These are phyloP conservation scores for Procambarus virginalis DNA, from an alignment of 1,140 invertebrate genomes.

Conservation along the genomic window DNA sequence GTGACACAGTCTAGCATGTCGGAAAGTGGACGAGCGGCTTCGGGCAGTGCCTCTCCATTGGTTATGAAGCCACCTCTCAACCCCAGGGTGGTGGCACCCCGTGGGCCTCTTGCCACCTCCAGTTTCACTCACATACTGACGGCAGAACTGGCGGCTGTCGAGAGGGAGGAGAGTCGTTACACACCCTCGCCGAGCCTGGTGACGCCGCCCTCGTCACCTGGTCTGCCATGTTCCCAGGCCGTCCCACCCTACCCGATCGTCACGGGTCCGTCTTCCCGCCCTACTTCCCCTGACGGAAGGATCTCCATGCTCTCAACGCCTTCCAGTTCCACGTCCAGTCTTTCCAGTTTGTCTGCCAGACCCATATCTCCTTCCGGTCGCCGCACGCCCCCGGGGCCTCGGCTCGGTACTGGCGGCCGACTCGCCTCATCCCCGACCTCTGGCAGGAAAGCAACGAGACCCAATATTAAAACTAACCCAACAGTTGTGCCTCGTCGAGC, in stretches of 20 bases:
- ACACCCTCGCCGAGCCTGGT: constrained; percentile 37
- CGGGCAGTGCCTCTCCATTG: constrained; percentile 1
- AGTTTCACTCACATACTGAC: neutral
- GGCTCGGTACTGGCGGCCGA: constrained; percentile 61
- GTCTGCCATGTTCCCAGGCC: neutral
- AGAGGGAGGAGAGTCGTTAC: constrained; percentile 22
- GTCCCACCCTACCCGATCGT: constrained; percentile 17
- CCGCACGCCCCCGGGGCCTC: constrained; percentile 67
- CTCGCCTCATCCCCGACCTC: constrained; percentile 64
- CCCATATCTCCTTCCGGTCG: constrained; percentile 69
- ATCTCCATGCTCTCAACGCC: constrained; percentile 66
- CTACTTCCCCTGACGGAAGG: constrained; percentile 54
- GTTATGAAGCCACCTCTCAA: constrained; percentile 54
- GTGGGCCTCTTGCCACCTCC: constrained; percentile 20
- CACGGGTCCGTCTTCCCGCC: constrained; percentile 25
- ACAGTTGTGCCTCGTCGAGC: constrained; percentile 29
- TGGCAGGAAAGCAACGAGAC: constrained; percentile 46
- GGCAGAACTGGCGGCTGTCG: neutral
- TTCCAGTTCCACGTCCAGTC: constrained; percentile 68
- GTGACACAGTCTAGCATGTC: neutral
- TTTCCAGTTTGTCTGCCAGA: constrained; percentile 62
- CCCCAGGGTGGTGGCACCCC: constrained; percentile 22
- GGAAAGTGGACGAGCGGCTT: neutral
- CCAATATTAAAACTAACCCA: constrained; percentile 70
- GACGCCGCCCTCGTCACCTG: constrained; percentile 48